Evolutionary conservation across 2,888 invertebrate genomes (phyloP).

Genomic region (Dinocampus coccinellae): DNA sequence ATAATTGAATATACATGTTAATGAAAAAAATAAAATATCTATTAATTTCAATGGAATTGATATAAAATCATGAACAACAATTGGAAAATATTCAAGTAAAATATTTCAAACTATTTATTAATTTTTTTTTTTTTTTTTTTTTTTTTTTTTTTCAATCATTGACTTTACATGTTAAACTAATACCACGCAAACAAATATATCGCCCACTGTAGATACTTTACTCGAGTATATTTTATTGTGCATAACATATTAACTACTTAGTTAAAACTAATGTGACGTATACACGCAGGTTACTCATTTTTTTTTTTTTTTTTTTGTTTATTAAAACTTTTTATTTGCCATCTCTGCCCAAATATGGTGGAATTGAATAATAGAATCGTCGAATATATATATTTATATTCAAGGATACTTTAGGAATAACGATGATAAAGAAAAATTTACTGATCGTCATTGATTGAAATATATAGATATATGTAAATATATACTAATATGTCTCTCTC

Average conservation of each 20-base stretch:
- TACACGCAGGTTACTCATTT: not conserved
- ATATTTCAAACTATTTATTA: not conserved
- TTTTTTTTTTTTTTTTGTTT: not conserved
- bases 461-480: not conserved
- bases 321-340: not conserved
- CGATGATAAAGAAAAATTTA: not conserved
- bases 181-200: constrained; percentile 35
- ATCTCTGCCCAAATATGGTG: not conserved
- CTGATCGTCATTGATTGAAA: not conserved
- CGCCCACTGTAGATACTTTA: constrained; percentile 30
- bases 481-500: not conserved
- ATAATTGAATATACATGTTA: constrained; percentile 10
- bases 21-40: not conserved
- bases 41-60: not conserved
- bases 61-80: too few species aligned
- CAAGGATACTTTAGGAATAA: not conserved
- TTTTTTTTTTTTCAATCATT: not conserved
- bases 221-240: not conserved
- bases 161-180: constrained; percentile 20
- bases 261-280: not conserved
- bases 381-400: not conserved
- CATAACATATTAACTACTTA: constrained; percentile 1
- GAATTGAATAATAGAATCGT: not conserved
- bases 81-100: not conserved
- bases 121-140: not conserved